A percentile compares a stretch with the other conserved stretches of the same genome.
These are phyloP conservation scores for Sminthurinus signatus DNA, from an alignment of 1,140 invertebrate genomes.

Conservation along the genomic window DNA sequence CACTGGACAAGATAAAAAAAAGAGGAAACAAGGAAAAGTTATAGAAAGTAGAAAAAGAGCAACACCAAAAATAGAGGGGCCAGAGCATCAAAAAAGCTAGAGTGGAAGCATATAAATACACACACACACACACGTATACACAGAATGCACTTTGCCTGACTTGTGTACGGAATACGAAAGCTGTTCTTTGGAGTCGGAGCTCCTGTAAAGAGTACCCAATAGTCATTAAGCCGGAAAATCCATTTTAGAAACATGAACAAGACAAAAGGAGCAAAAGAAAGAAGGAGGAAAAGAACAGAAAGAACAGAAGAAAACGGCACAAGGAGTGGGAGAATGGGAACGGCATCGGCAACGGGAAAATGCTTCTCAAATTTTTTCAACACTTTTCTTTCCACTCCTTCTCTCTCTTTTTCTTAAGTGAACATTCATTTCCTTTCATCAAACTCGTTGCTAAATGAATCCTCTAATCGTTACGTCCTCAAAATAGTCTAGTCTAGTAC, in stretches of 20 bases:
- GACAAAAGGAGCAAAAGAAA: not conserved
- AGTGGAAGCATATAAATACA: too few relatives aligned
- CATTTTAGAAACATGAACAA: conserved; percentile 2
- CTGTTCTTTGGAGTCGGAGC: not conserved
- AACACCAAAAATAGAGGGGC: too few relatives aligned
- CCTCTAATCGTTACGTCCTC: conserved; percentile 18
- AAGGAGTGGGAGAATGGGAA: not conserved
- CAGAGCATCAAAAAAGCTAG: too few relatives aligned
- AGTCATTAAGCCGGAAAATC: conserved; percentile 6
- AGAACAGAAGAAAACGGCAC: not conserved
- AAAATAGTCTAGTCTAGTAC: too few relatives aligned
- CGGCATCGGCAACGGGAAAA: too few relatives aligned
- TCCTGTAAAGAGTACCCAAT: conserved; percentile 5
- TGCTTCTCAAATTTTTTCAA: too few relatives aligned
- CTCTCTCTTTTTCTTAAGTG: not conserved
- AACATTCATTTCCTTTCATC: conserved; percentile 12
- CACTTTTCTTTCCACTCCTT: not conserved
- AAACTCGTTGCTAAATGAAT: conserved; percentile 22
- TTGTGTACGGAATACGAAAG: not conserved
- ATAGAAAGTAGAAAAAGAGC: too few relatives aligned
- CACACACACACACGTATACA: too few relatives aligned
- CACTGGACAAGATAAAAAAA: too few relatives aligned
- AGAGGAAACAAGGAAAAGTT: too few relatives aligned
- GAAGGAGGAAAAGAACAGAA: not conserved
- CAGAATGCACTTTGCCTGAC: too few relatives aligned